These are phyloP conservation scores for Netelia melanura DNA, from an alignment of 2,888 invertebrate genomes.

Conservation along the genomic window DNA sequence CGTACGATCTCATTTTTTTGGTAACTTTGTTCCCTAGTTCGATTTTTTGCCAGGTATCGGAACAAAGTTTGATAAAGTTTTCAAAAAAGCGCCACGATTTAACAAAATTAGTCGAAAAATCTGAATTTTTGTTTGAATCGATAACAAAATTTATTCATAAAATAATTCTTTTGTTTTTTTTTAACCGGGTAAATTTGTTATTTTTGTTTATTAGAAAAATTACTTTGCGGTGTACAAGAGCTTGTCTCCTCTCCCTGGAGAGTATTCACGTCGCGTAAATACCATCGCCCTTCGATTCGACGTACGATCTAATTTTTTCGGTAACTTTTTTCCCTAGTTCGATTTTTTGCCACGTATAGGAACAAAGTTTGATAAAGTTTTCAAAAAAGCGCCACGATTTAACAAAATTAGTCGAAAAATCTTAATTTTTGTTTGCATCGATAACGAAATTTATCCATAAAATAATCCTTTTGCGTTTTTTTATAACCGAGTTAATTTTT, in stretches of 20 bases:
- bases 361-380: background rate
- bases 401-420: too few species aligned
- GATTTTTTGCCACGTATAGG: background rate
- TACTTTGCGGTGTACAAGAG: background rate
- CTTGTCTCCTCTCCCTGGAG: background rate
- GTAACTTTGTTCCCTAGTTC: background rate
- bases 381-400: too few species aligned
- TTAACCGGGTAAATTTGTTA: background rate
- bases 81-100: too few species aligned
- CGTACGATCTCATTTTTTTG: background rate
- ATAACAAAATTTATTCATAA: too few species aligned
- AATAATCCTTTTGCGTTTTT: too few species aligned
- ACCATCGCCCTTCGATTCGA: background rate
- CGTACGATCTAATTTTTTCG: background rate
- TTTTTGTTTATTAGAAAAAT: background rate
- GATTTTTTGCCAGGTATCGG: background rate
- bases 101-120: too few species aligned
- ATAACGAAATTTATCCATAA: too few species aligned
- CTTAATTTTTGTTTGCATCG: too few species aligned
- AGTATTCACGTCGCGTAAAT: slow-evolving; percentile 9
- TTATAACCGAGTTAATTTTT: background rate
- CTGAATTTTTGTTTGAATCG: too few species aligned
- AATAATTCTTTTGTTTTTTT: too few species aligned
- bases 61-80: background rate
- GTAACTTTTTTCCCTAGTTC: background rate